Base-by-base conservation (phyloP, 2,888 invertebrate species). In the Microplitis manilae region DNA sequence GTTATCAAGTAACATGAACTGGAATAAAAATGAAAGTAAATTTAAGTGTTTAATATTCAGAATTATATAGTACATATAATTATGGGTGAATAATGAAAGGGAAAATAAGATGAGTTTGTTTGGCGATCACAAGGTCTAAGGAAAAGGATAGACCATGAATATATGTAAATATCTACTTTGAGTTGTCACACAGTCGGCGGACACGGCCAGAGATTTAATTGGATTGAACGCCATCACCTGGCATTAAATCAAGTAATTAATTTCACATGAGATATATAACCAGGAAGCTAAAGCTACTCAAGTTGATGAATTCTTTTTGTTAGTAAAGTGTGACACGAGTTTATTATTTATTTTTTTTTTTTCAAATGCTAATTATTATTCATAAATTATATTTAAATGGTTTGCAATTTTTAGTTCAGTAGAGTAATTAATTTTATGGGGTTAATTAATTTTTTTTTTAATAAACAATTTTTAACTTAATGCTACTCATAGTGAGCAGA, bases 231-330 rank as follows among this genome's bases (percentile, higher is more conserved):
- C 84, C 86, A 84, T 85, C 82, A 83, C 85, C 82, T 77, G 81
- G 83, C 83, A 85, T 84, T 88, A 88, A 89, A 89, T 88, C 87
- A 88, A 88, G 87, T 88, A 89, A 89, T 89, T 89, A 88, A 88
- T 88, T 89, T 88, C 86, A 84, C 87, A 84, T 86, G 82, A 80
- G 81, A 81, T 77, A 82, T 83, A 82, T 83, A 83, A 84, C 84
- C 84, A 83, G 81, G 83, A 82, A 83, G 82, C 82, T 81, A 84
- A 82, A 83, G 82, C 82, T 81, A 84, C 81, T 81, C 79, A 75
- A 72, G 77, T 64, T 15, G 13, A 60, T 72, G 40, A 72, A 15
- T 64, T 64, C 20, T 65, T 38, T 65, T 17, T 64, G 17, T 20
- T 7, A 13, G 13, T 13, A 30, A 30, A 30, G 15, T n/a, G 67